Evolutionary conservation across 1,140 invertebrate genomes (phyloP), one percentile per base, ranked within the genome.

Genomic region (Triops cancriformis): DNA sequence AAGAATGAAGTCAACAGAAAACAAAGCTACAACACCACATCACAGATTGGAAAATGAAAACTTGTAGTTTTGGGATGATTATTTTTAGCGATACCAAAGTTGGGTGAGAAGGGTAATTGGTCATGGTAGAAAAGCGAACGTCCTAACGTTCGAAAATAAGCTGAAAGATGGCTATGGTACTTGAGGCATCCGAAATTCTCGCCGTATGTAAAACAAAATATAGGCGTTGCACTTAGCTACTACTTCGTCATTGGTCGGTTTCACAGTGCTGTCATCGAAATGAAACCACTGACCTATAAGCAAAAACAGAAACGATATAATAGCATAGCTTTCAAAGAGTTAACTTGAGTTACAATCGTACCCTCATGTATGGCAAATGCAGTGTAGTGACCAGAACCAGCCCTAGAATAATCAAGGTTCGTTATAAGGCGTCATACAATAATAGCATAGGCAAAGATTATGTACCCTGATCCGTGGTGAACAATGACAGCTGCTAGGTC

Each of bases 231-330:
- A 92, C 79, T 91, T 88, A 1, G 89, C 89, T 31, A 95, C 93
- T 10, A 89, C 88, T 26, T 88, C 87, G 14, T 88, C 87, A 80
- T 90, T 89, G 72, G 89, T 89, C 10, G 88, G 88, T 23, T 91
- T 88, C n/a, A 95, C 93, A n/a, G 90, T 91, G 82, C 92, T 92
- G 85, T 95, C 93, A 85, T 95, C 94, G 86, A 94, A 95, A 84
- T 94, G 92, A 85, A 92, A 93, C 93, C 92, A 94, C 80, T 91
- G 51, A n/a, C 51, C 51, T 64, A 64, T 64, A 89, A 75, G 90
- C 87, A 88, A 80, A 76, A 82, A 81, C 75, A 45, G 72, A 77
- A 81, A 73, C 76, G 45, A 79, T 73, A n/a, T 28, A 42, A 76
- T 18, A 74, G 26, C 27, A 31, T 42, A 12, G 75, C 3, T 51